Conservation (phyloP, 2,888 invertebrate species). For the Miltochrista miniata region DNA sequence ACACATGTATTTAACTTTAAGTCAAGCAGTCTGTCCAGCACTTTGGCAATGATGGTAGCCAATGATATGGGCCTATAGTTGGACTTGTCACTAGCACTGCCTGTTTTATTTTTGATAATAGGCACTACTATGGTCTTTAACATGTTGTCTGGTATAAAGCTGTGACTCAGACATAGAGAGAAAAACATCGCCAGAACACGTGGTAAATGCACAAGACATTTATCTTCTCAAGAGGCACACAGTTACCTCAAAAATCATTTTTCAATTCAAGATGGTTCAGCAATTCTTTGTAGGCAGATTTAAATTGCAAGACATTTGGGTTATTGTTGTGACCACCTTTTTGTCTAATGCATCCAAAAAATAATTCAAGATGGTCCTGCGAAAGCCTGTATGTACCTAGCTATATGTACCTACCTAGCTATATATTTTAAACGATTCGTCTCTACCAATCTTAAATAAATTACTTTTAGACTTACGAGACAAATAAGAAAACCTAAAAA, state of each 20-base stretch:
- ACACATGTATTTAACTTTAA: too few species aligned
- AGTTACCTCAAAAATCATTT: constrained; percentile 16
- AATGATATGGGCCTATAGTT: too few species aligned
- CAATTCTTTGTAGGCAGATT: constrained; percentile 5
- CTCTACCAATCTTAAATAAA: constrained; percentile 12
- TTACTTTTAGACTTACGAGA: constrained; percentile 17
- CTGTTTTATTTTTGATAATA: too few species aligned
- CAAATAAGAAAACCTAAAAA: constrained; percentile 18
- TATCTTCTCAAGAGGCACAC: constrained; percentile 24
- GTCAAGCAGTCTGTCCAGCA: too few species aligned
- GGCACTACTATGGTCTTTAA: too few species aligned
- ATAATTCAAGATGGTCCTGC: constrained; percentile 23
- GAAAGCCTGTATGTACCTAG: constrained; percentile 21
- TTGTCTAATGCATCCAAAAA: constrained; percentile 12
- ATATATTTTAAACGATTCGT: constrained; percentile 12
- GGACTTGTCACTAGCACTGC: too few species aligned
- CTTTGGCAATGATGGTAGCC: too few species aligned
- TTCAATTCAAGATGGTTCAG: constrained; percentile 20
- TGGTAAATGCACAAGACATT: too few species aligned
- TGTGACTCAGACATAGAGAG: too few species aligned
- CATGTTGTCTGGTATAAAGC: too few species aligned
- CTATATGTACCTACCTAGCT: too few species aligned
- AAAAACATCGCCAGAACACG: too few species aligned
- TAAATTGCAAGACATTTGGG: constrained; percentile 7
- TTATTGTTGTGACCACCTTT: constrained; percentile 18